A percentile compares a stretch with the other conserved stretches of the same genome.
Conservation (phyloP, 1,140 invertebrate species). For the Magallana angulata region DNA sequence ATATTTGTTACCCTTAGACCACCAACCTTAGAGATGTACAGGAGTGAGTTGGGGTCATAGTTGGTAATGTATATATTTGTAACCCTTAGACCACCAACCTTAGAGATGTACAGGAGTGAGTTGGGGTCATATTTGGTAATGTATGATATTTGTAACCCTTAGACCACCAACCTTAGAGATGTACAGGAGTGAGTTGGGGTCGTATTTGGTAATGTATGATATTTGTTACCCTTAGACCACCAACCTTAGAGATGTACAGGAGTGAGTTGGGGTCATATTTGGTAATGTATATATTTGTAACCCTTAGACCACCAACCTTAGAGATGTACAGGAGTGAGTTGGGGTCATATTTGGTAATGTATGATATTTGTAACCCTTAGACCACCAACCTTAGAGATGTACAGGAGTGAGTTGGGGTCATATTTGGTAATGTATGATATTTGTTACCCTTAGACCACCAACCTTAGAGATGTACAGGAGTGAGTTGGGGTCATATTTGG, state of each 20-base stretch:
- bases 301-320: conserved; percentile 68
- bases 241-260: neutral
- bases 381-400: conserved; percentile 78
- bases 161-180: conserved; percentile 76
- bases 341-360: too few relatives aligned
- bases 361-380: neutral
- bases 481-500: conserved; percentile 79
- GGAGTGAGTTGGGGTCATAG: conserved; percentile 79
- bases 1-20: neutral
- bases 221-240: neutral
- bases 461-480: conserved; percentile 50
- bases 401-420: conserved; percentile 79
- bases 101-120: conserved; percentile 79
- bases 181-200: conserved; percentile 79
- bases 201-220: conserved; percentile 74
- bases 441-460: neutral
- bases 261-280: conserved; percentile 80
- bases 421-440: conserved; percentile 71
- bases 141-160: neutral
- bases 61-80: conserved; percentile 68
- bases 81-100: conserved; percentile 63
- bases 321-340: conserved; percentile 80
- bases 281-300: conserved; percentile 60
- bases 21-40: too few relatives aligned
- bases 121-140: too few relatives aligned